Base-by-base conservation (phyloP, 2,113 vertebrate species). In the Quiscalus mexicanus region DNA sequence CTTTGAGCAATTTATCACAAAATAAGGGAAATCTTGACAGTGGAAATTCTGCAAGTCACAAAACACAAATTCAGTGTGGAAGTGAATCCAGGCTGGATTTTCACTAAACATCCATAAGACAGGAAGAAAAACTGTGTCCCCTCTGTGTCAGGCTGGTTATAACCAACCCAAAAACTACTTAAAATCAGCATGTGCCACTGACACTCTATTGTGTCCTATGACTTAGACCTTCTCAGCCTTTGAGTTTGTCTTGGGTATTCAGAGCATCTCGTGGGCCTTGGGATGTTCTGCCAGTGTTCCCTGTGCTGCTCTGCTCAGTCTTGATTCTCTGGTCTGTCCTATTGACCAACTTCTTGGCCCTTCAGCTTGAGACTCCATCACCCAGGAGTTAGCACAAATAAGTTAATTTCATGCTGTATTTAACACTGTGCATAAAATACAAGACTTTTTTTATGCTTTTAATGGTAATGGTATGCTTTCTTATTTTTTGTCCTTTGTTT, bases 261-360 rank as follows among this genome's bases (percentile, higher is more conserved):
- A 70, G 68, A 81, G 64, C 23, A 45, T 47, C 73, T 27, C 0
- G 0, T 3, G 3, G 47, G 20, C 18, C 55, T 77, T 60, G 63
- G 33, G 39, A 68, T 42, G 9, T 44, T 25, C 37, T 80, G 10
- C 24, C 28, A 56, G 63, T 9, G 0, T 62, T 74, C 33, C 55
- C 18, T 55, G 37, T 0, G 0, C 60, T 75, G 27, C 28, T 77
- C 68, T 89, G 55, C 33, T 78, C 47, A 17, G 30, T 45, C 56
- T 12, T 62, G 33, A 49, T n/a, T 27, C 42, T 56, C 37, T 75
- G 78, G 23, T 35, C 44, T 10, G 1, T 78, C 44, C 47, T 78
- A 2, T 33, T 4, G 2, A 53, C 45, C 0, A 0, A 2, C 19
- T 49, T 65, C 37, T 87, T 12, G 2, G 16, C 25, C 53, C 20